phyloP scores from a whole-genome alignment of 2,888 invertebrate genomes.

The Mechanitis mazaeus region DNA sequence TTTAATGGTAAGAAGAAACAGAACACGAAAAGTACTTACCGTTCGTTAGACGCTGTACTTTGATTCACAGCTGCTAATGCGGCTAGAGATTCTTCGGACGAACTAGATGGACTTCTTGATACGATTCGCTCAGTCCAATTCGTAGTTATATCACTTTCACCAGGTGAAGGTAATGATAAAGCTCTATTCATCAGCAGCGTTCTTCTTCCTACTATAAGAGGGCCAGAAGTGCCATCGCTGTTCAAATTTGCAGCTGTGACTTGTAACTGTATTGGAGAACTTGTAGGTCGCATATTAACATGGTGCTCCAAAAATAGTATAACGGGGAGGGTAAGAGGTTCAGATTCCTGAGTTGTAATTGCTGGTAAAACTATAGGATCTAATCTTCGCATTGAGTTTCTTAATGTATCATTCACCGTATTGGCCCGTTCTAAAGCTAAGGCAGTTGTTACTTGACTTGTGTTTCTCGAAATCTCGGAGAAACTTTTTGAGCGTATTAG shows the following conservation, averaged over 20 bases:
- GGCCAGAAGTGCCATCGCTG: conserved; percentile 60
- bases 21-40: conserved; percentile 39
- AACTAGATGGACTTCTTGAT: conserved; percentile 59
- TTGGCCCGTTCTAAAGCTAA: conserved; percentile 52
- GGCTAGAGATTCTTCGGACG: conserved; percentile 61
- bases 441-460: conserved; percentile 41
- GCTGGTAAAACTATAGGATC: conserved; percentile 68
- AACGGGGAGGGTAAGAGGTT: conserved; percentile 65
- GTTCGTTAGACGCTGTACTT: conserved; percentile 56
- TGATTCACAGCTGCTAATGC: conserved; percentile 44
- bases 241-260: conserved; percentile 68
- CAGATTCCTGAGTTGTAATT: conserved; percentile 51
- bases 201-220: conserved; percentile 63
- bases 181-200: conserved; percentile 66
- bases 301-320: conserved; percentile 69
- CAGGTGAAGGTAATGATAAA: conserved; percentile 64
- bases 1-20: too few relatives aligned
- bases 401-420: conserved; percentile 54
- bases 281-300: conserved; percentile 66
- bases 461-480: conserved; percentile 52
- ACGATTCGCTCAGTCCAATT: conserved; percentile 64
- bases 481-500: conserved; percentile 65
- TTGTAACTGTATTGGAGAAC: conserved; percentile 69
- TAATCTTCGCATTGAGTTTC: conserved; percentile 66
- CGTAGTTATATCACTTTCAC: conserved; percentile 59